These are phyloP conservation scores for Ips nitidus DNA, from an alignment of 1,140 invertebrate species.

Conservation along the genomic window DNA sequence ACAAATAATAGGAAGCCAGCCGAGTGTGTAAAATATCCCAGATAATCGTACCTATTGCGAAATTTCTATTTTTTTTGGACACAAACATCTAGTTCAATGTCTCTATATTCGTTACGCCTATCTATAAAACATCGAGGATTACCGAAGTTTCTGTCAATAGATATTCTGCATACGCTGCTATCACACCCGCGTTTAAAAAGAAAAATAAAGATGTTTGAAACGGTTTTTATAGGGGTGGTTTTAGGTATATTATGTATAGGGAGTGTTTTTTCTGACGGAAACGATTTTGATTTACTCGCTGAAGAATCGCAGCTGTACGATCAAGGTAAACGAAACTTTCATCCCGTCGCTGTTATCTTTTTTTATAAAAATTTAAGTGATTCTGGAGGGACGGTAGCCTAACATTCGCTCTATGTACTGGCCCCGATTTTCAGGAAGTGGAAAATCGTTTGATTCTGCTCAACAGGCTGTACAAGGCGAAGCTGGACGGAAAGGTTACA, in stretches of 20 bases:
- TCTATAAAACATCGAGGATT: constrained; percentile 10
- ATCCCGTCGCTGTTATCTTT: not conserved
- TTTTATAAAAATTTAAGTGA: no score
- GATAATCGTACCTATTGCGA: constrained; percentile 2
- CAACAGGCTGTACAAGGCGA: constrained; percentile 41
- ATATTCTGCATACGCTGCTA: no score
- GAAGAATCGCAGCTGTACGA: constrained; percentile 16
- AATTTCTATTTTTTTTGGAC: constrained; percentile 12
- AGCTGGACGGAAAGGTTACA: constrained; percentile 46
- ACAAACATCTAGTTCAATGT: constrained; percentile 31
- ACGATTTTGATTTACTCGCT: constrained; percentile 22
- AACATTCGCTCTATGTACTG: not conserved
- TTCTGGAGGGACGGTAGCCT: no score
- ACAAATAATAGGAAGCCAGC: constrained; percentile 11
- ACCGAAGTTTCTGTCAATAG: no score
- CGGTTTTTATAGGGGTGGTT: not conserved
- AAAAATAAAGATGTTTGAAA: not conserved
- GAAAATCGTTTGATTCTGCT: constrained; percentile 12
- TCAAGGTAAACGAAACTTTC: constrained; percentile 12
- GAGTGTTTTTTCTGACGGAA: constrained; percentile 7
- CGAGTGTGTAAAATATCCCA: constrained; percentile 25
- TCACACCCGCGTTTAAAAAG: no score
- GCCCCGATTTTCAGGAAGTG: constrained; percentile 13
- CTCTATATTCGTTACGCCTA: constrained; percentile 11
- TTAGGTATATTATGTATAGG: constrained; percentile 3